Percentiles rank a stretch among this genome's conserved stretches.
phyloP scores from a whole-genome alignment of 2,888 invertebrate genomes.

The Stenodema calcarata region DNA sequence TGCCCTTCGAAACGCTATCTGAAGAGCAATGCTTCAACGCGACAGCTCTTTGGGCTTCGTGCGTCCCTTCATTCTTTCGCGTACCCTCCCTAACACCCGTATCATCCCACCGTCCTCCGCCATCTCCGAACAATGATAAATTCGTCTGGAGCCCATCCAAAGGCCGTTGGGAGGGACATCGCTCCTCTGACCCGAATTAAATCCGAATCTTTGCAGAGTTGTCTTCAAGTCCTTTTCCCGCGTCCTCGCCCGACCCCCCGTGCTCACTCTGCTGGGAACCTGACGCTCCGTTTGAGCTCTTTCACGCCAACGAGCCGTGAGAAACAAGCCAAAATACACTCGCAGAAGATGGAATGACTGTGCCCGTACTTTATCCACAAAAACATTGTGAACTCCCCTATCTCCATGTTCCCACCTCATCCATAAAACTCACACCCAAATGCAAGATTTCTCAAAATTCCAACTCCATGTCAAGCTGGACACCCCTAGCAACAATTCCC shows the following conservation, averaged over 20 bases:
- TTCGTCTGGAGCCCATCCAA: constrained; percentile 18
- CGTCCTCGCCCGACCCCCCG: background rate
- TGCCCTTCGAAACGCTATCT: background rate
- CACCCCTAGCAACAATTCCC: too few species aligned
- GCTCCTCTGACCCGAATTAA: constrained; percentile 15
- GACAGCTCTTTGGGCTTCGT: background rate
- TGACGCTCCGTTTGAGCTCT: constrained; percentile 16
- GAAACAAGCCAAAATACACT: constrained; percentile 7
- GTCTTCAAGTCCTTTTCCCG: constrained; percentile 4
- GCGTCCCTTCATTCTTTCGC: background rate
- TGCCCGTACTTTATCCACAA: background rate
- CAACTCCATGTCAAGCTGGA: too few species aligned
- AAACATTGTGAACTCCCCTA: too few species aligned
- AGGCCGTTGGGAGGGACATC: background rate
- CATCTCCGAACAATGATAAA: constrained; percentile 3
- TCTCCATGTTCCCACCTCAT: too few species aligned
- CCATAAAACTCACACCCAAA: too few species aligned
- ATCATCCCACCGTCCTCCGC: background rate
- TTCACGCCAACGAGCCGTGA: constrained; percentile 4
- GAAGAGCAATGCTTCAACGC: background rate
- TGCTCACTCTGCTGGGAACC: background rate
- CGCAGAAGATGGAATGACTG: background rate
- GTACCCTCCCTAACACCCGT: background rate
- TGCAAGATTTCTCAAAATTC: too few species aligned
- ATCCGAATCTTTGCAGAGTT: constrained; percentile 9